These are phyloP conservation scores for Verasper variegatus DNA, from an alignment of 2,113 vertebrate genomes.

Conservation along the genomic window DNA sequence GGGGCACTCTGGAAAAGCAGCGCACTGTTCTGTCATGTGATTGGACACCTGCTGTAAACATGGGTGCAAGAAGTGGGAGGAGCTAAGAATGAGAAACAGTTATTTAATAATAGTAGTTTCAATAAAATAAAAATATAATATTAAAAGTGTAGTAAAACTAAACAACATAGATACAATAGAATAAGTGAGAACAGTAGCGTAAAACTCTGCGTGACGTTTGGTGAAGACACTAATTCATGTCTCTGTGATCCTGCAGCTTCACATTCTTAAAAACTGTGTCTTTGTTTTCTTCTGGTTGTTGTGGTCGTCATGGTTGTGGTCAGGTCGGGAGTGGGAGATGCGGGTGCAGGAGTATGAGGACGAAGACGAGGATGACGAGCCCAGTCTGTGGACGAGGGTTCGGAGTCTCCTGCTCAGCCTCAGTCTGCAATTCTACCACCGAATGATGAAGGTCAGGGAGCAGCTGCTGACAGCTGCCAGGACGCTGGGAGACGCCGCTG, in stretches of 20 bases:
- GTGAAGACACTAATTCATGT: too few species aligned
- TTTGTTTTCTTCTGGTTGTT: neutral
- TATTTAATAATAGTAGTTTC: too few species aligned
- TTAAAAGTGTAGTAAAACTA: too few species aligned
- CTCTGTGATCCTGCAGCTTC: too few species aligned
- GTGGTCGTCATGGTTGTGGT: neutral
- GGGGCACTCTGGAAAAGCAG: neutral
- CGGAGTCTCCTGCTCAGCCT: slow-evolving; percentile 72
- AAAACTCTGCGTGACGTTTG: too few species aligned
- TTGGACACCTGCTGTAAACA: too few species aligned
- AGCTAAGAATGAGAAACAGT: too few species aligned
- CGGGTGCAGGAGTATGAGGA: slow-evolving; percentile 71
- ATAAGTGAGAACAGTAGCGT: too few species aligned
- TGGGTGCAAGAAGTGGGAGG: too few species aligned
- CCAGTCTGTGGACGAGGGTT: slow-evolving; percentile 67
- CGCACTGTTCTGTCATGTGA: neutral
- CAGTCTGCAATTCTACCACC: slow-evolving; percentile 74
- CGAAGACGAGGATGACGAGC: slow-evolving; percentile 72
- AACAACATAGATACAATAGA: too few species aligned
- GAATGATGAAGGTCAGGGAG: slow-evolving; percentile 57
- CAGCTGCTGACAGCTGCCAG: slow-evolving; percentile 46
- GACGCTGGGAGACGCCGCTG: slow-evolving; percentile 40
- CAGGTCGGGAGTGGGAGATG: slow-evolving; percentile 76
- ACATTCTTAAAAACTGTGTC: neutral
- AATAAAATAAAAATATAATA: too few species aligned